These are phyloP conservation scores for Campylomormyrus tamandua DNA, from an alignment of 2,113 vertebrate species.

Conservation along the genomic window DNA sequence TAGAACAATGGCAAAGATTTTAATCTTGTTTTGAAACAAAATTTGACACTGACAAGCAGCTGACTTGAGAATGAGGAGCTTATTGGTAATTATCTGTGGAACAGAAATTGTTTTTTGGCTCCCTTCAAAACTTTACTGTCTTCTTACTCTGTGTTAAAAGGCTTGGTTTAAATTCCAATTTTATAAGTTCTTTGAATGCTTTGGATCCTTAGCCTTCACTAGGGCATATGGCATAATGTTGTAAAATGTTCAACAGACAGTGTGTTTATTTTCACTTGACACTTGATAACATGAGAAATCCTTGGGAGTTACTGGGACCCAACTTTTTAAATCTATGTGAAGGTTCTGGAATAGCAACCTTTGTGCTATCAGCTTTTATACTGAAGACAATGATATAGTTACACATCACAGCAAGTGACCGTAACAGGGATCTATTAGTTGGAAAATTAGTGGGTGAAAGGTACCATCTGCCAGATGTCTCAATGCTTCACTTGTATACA, in stretches of 20 bases:
- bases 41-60: slow-evolving; percentile 42
- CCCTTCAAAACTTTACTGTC: slow-evolving; percentile 22
- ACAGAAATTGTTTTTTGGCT: slow-evolving; percentile 65
- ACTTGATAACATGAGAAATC: not conserved
- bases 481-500: not conserved
- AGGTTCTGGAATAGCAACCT: not conserved
- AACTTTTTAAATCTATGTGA: not conserved
- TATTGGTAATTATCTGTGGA: slow-evolving; percentile 49
- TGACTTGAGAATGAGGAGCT: slow-evolving; percentile 57
- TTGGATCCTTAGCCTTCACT: not conserved
- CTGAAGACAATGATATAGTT: not conserved
- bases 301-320: not conserved
- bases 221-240: not conserved
- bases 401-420: not conserved
- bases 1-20: slow-evolving; percentile 46
- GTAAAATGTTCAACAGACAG: not conserved
- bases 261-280: not conserved
- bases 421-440: not conserved
- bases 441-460: not conserved
- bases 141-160: slow-evolving; percentile 9
- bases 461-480: not conserved
- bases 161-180: not conserved
- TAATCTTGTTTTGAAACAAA: slow-evolving; percentile 44
- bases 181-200: not conserved
- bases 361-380: not conserved